Evolutionary conservation across 2,797 vertebrate genomes (phyloP).

Genomic region (Amazona finschi): DNA sequence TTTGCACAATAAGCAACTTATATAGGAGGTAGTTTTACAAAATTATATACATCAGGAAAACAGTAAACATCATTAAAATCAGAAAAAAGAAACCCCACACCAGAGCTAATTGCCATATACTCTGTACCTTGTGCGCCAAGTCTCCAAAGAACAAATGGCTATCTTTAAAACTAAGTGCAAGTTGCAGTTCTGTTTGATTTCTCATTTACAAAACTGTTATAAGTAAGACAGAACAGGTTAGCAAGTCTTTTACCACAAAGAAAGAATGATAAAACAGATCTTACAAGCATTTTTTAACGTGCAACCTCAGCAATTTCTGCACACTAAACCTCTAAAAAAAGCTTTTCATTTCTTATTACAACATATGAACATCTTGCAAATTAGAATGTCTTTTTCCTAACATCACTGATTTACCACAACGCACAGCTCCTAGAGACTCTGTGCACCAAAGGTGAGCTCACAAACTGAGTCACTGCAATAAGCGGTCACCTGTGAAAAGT

Average conservation of each 20-base stretch:
- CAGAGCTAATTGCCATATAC: background rate
- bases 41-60: background rate
- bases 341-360: background rate
- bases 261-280: background rate
- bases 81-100: background rate
- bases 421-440: background rate
- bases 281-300: background rate
- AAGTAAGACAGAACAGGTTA: background rate
- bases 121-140: background rate
- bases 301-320: background rate
- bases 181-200: background rate
- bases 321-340: background rate
- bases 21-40: background rate
- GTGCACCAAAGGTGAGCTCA: background rate
- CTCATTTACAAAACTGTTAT: background rate
- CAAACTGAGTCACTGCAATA: background rate
- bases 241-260: background rate
- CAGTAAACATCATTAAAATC: background rate
- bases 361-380: background rate
- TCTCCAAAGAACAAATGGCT: background rate
- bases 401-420: background rate
- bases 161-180: background rate
- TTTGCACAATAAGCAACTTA: background rate
- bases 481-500: background rate
- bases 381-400: background rate